phyloP scores from a whole-genome alignment of 92 coral and sea anemone species.

The Blastomussa wellsi region DNA sequence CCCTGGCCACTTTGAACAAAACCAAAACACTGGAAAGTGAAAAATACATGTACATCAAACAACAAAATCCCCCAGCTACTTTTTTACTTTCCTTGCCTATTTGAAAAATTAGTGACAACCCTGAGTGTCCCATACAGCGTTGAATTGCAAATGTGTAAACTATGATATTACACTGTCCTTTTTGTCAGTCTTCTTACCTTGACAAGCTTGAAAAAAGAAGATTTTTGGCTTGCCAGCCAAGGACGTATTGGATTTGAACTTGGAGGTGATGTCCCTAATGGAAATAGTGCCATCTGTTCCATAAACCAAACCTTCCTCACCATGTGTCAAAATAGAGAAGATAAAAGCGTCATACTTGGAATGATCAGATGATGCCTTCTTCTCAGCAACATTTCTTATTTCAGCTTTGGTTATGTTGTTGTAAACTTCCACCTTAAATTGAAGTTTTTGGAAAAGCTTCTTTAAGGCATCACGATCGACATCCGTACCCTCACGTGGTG shows the following conservation, averaged over 20 bases:
- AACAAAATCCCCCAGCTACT: too few species aligned
- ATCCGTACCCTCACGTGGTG: slow-evolving; percentile 81
- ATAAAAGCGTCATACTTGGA: slow-evolving; percentile 68
- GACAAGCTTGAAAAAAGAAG: slow-evolving; percentile 89
- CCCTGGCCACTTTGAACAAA: too few species aligned
- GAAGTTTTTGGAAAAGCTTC: slow-evolving; percentile 53
- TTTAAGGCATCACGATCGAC: slow-evolving; percentile 79
- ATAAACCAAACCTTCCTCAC: slow-evolving; percentile 79
- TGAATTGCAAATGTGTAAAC: too few species aligned
- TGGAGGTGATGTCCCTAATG: slow-evolving; percentile 56
- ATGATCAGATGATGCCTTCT: slow-evolving; percentile 39
- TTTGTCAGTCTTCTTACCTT: slow-evolving; percentile 60
- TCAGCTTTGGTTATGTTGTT: slow-evolving; percentile 65
- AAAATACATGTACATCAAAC: too few species aligned
- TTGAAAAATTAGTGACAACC: too few species aligned
- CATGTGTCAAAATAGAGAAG: slow-evolving; percentile 74
- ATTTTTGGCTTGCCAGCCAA: slow-evolving; percentile 87
- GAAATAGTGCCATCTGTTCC: slow-evolving; percentile 79
- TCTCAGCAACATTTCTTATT: slow-evolving; percentile 46
- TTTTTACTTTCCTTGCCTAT: too few species aligned
- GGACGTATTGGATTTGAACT: slow-evolving; percentile 59
- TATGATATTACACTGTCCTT: too few species aligned
- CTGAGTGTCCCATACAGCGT: too few species aligned
- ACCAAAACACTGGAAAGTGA: too few species aligned
- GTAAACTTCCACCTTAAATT: slow-evolving; percentile 61